A percentile compares a stretch with the other conserved stretches of the same genome.
phyloP scores from a whole-genome alignment of 64 coral and sea anemone genomes.

The Hydrozoanthus tunicans region DNA sequence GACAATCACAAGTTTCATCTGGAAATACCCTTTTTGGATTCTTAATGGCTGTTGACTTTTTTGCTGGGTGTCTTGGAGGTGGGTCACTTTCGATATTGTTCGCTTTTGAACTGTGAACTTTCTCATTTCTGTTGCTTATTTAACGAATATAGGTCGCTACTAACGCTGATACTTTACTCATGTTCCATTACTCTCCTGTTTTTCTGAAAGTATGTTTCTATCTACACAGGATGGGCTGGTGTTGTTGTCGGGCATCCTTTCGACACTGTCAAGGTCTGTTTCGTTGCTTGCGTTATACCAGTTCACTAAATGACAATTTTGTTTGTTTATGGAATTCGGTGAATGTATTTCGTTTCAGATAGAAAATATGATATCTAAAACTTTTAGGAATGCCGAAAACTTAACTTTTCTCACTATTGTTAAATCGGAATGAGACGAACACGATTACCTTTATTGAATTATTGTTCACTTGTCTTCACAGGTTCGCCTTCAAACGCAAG shows the following conservation, averaged over 20 bases:
- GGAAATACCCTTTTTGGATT: neutral
- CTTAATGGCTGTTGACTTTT: constrained; percentile 81
- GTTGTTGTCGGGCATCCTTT: constrained; percentile 96
- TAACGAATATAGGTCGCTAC: neutral
- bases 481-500: constrained; percentile 90
- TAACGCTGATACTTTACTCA: neutral
- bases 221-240: constrained; percentile 81
- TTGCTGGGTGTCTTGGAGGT: constrained; percentile 91
- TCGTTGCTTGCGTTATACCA: neutral
- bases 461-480: constrained; percentile 2
- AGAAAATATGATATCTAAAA: neutral
- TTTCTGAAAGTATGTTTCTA: neutral
- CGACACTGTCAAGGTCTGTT: constrained; percentile 95
- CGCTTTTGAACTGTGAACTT: neutral
- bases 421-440: neutral
- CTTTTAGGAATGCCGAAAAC: neutral
- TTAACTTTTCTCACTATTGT: neutral
- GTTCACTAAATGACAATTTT: neutral
- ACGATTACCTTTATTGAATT: neutral
- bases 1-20: neutral
- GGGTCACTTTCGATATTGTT: neutral
- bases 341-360: too few species aligned
- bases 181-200: neutral
- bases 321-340: neutral
- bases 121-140: neutral